phyloP scores from a whole-genome alignment of 2,113 vertebrate genomes.

The Oncorhynchus nerka region DNA sequence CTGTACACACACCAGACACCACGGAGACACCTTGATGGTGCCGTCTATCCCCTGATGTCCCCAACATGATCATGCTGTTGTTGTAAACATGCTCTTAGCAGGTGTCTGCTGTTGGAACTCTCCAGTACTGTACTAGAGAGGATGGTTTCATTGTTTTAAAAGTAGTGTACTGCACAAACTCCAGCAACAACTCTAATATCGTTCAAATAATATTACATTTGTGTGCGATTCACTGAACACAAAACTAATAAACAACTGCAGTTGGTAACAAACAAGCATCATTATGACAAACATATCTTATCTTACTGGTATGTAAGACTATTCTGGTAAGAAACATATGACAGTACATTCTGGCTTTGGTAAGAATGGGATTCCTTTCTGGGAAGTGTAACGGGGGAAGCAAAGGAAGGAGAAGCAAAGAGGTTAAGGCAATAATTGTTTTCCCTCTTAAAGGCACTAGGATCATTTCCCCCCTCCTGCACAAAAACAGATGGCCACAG shows the following conservation, averaged over 20 bases:
- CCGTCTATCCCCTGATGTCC: conserved; percentile 32
- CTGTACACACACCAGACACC: conserved; percentile 49
- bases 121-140: conserved; percentile 13
- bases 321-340: background rate
- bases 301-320: background rate
- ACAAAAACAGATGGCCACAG: conserved; percentile 81
- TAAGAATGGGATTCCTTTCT: background rate
- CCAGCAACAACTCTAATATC: background rate
- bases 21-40: background rate
- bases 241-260: too few relatives aligned
- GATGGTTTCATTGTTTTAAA: background rate
- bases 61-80: conserved; percentile 48
- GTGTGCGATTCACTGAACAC: too few relatives aligned
- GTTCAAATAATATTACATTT: too few relatives aligned
- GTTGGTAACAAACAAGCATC: too few relatives aligned
- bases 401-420: conserved; percentile 1
- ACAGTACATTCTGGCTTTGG: background rate
- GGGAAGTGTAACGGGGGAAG: background rate
- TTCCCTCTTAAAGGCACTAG: conserved; percentile 63
- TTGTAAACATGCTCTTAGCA: conserved; percentile 44
- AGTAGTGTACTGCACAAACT: background rate
- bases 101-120: conserved; percentile 31
- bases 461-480: conserved; percentile 59
- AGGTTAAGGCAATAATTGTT: conserved; percentile 71
- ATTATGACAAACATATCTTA: background rate